Evolutionary conservation across 1,140 invertebrate genomes (phyloP).

Genomic region (Drosophila auraria): DNA sequence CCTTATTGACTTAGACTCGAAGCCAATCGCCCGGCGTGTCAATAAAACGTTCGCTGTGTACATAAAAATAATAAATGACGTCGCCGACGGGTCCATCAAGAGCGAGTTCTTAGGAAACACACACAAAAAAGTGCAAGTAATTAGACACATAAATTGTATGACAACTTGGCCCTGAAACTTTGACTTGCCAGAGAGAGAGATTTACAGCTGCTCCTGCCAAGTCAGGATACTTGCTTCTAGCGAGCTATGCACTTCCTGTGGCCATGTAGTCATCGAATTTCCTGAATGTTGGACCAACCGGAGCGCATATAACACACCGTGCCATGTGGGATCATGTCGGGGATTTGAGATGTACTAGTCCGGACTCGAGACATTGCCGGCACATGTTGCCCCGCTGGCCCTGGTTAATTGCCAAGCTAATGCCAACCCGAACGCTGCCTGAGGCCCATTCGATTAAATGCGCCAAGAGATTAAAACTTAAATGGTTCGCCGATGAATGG

Average conservation of each 20-base stretch:
- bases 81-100: constrained; percentile 47
- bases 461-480: constrained; percentile 68
- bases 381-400: constrained; percentile 52
- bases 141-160: constrained; percentile 73
- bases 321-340: constrained; percentile 32
- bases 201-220: background rate
- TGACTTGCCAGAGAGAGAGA: background rate
- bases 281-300: constrained; percentile 39
- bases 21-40: constrained; percentile 62
- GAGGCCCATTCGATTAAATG: constrained; percentile 48
- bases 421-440: constrained; percentile 7
- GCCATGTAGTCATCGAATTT: constrained; percentile 37
- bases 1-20: constrained; percentile 62
- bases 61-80: constrained; percentile 81
- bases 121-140: constrained; percentile 65
- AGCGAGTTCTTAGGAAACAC: background rate
- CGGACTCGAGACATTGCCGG: constrained; percentile 39
- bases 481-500: constrained; percentile 55
- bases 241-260: constrained; percentile 42
- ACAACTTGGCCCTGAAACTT: constrained; percentile 49
- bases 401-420: constrained; percentile 58
- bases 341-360: background rate
- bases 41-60: constrained; percentile 73
- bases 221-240: constrained; percentile 4
- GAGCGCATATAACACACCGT: constrained; percentile 53